phyloP scores from a whole-genome alignment of 2,797 vertebrate species.

The Bradypodion ventrale region DNA sequence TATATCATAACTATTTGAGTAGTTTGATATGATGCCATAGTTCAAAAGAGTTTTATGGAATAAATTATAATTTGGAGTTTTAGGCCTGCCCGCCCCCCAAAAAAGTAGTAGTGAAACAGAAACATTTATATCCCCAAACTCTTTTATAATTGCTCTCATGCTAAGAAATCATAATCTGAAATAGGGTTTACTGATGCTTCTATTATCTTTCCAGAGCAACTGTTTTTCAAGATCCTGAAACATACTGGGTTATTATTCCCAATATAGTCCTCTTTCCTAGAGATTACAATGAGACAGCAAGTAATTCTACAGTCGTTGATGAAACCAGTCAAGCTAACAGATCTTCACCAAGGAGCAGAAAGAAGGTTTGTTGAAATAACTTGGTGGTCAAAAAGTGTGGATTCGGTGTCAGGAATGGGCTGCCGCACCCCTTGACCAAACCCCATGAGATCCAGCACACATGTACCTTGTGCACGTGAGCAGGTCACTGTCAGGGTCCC shows the following conservation, averaged over 20 bases:
- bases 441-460: too few species aligned
- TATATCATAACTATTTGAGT: not conserved
- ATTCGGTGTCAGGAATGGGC: too few species aligned
- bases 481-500: too few species aligned
- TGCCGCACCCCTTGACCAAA: too few species aligned
- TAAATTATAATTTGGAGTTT: not conserved
- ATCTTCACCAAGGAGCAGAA: constrained; percentile 58
- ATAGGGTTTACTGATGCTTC: not conserved
- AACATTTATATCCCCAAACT: too few species aligned
- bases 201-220: constrained; percentile 61
- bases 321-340: not conserved
- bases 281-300: not conserved
- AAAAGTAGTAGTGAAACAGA: not conserved
- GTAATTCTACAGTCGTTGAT: not conserved
- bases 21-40: not conserved
- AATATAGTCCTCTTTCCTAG: constrained; percentile 50
- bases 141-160: not conserved
- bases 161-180: not conserved
- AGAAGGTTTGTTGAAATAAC: constrained; percentile 60
- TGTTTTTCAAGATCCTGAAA: constrained; percentile 64
- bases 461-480: too few species aligned
- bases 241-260: constrained; percentile 66
- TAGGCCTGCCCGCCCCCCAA: too few species aligned
- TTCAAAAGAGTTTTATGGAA: not conserved
- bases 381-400: not conserved